Base-by-base conservation (phyloP, 2,888 invertebrate genomes). In the Drosophila kanekoi region DNA sequence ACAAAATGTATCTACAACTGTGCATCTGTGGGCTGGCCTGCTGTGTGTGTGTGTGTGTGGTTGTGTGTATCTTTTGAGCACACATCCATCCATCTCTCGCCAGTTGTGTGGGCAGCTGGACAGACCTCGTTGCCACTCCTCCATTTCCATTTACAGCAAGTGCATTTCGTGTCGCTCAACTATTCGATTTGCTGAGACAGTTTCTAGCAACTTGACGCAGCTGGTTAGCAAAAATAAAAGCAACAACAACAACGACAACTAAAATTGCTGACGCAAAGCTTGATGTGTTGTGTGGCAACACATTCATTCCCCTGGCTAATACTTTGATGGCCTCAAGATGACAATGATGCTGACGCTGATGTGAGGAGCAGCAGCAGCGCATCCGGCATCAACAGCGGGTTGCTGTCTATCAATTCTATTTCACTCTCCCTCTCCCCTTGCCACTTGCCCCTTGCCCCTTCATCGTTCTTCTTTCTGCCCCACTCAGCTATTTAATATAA, bases 31-130 rank as follows among this genome's bases (percentile, higher is more conserved):
- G 20, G 20, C 20, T 20, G 2, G 18, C 1, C 18, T 18, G 23
- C 23, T 23, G 23, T 23, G 0, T 23, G 8, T 6, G 23, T 6
- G 23, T 23, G 6, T 4, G 3, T 20, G 18, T n/a, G 28, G n/a
- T 10, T 20, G 14, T 58, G n/a, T 58, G 32, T 53, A 28, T 48
- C 28, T 43, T 48, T 40, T 18, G 20, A 9, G 48, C 20, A 20
- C 28, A 52, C 32, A 10, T 18, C 35, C 33, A 49, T 56, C 44
- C 37, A 37, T 6, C 43, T 44, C 28, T 16, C n/a, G 11, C 14
- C 32, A 67, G 43, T 11, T 72, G 67, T 67, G 74, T 73, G 75
- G 56, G 58, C 79, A 78, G 68, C 68, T 78, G 79, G 54, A 56
- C 62, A 57, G 43, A 20, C 47, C 6, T 14, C 20, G 1, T 2